phyloP scores from a whole-genome alignment of 2,888 invertebrate genomes.

The Sthenelais limicola region DNA sequence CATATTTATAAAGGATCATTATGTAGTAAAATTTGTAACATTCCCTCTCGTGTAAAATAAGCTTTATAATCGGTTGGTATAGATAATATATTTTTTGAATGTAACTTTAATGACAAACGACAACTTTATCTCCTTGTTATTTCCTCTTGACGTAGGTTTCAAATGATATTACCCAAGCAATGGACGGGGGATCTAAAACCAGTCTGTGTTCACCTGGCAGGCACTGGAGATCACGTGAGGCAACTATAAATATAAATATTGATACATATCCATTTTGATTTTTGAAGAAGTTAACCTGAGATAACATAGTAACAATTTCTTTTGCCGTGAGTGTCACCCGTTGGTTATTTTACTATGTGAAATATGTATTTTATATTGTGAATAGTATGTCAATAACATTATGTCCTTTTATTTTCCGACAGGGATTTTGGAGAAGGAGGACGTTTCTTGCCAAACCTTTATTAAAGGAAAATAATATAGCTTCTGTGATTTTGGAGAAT shows the following conservation, averaged over 20 bases:
- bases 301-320: slow-evolving; percentile 1
- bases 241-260: not conserved
- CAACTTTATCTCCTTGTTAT: too few species aligned
- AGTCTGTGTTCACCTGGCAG: slow-evolving; percentile 94
- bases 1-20: too few species aligned
- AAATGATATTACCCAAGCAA: slow-evolving; percentile 83
- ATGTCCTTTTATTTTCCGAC: slow-evolving; percentile 53
- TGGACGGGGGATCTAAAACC: slow-evolving; percentile 79
- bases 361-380: not conserved
- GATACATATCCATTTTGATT: not conserved
- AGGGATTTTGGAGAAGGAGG: slow-evolving; percentile 93
- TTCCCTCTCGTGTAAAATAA: too few species aligned
- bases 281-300: not conserved
- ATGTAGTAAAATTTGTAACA: too few species aligned
- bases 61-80: too few species aligned
- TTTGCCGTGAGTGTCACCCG: not conserved
- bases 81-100: too few species aligned
- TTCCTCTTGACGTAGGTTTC: slow-evolving; percentile 64
- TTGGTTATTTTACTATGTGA: slow-evolving; percentile 3
- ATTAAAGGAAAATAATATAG: slow-evolving; percentile 90
- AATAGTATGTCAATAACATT: not conserved
- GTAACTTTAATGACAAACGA: too few species aligned
- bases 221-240: slow-evolving; percentile 97
- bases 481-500: slow-evolving; percentile 94
- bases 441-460: slow-evolving; percentile 92